phyloP scores from a whole-genome alignment of 2,113 vertebrate species.

The Ammodytes dubius region DNA sequence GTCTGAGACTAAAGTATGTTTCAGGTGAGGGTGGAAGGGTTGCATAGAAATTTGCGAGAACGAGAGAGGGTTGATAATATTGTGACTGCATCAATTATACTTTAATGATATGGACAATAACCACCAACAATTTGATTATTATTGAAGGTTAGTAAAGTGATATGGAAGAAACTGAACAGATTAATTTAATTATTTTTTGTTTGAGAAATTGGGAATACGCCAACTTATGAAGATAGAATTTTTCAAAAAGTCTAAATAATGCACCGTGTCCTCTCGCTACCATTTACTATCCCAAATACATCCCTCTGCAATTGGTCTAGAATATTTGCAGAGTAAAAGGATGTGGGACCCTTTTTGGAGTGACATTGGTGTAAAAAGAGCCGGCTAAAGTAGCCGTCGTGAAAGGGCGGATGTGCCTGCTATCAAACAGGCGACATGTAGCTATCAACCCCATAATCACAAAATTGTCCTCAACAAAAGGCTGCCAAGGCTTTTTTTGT shows the following conservation, averaged over 20 bases:
- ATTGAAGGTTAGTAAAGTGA: neutral
- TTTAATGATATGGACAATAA: neutral
- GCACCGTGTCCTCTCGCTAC: neutral
- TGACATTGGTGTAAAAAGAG: constrained; percentile 21
- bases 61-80: constrained; percentile 1
- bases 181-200: neutral
- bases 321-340: constrained; percentile 46
- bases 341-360: neutral
- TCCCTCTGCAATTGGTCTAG: constrained; percentile 10
- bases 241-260: constrained; percentile 19
- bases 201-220: neutral
- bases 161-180: neutral
- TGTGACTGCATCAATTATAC: constrained; percentile 7
- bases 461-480: constrained; percentile 63
- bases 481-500: constrained; percentile 50
- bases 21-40: constrained; percentile 36
- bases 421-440: constrained; percentile 36
- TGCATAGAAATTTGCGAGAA: neutral
- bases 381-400: constrained; percentile 9
- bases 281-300: constrained; percentile 13
- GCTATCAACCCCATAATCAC: constrained; percentile 66
- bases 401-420: constrained; percentile 32
- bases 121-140: neutral
- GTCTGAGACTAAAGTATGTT: constrained; percentile 57
- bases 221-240: neutral